Conservation (phyloP, 2,888 invertebrate genomes). For the Endotricha flammealis region DNA sequence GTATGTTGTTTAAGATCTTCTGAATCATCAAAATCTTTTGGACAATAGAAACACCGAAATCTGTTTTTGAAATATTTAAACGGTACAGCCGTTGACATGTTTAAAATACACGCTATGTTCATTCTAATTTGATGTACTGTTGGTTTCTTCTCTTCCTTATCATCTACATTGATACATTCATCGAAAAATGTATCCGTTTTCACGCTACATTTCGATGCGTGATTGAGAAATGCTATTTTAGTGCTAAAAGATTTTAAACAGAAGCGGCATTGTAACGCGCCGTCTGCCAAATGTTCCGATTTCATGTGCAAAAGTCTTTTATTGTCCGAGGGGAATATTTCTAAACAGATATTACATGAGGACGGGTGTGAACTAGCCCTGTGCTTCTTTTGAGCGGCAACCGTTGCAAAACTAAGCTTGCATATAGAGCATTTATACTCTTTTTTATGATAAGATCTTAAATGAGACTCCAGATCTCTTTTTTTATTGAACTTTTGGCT, state of each 20-base stretch:
- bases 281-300: constrained; percentile 35
- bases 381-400: constrained; percentile 39
- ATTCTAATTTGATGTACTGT: constrained; percentile 41
- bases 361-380: constrained; percentile 44
- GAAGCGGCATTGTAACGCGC: constrained; percentile 43
- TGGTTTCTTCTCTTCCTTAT: constrained; percentile 33
- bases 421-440: constrained; percentile 47
- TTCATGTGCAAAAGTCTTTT: constrained; percentile 53
- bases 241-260: constrained; percentile 46
- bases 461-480: constrained; percentile 44
- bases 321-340: constrained; percentile 39
- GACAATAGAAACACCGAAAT: constrained; percentile 62
- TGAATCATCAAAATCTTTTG: constrained; percentile 50
- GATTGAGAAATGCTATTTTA: constrained; percentile 47
- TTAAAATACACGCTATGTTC: constrained; percentile 49
- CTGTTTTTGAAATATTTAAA: constrained; percentile 56
- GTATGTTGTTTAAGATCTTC: constrained; percentile 52
- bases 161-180: constrained; percentile 24
- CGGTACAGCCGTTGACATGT: constrained; percentile 57
- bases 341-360: constrained; percentile 52
- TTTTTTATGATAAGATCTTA: constrained; percentile 40
- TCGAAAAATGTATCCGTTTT: constrained; percentile 22
- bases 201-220: constrained; percentile 42
- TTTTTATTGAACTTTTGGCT: constrained; percentile 47
- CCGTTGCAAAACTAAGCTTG: constrained; percentile 30